Evolutionary conservation across 1,140 invertebrate genomes (phyloP).

Genomic region (Octopus bimaculoides): DNA sequence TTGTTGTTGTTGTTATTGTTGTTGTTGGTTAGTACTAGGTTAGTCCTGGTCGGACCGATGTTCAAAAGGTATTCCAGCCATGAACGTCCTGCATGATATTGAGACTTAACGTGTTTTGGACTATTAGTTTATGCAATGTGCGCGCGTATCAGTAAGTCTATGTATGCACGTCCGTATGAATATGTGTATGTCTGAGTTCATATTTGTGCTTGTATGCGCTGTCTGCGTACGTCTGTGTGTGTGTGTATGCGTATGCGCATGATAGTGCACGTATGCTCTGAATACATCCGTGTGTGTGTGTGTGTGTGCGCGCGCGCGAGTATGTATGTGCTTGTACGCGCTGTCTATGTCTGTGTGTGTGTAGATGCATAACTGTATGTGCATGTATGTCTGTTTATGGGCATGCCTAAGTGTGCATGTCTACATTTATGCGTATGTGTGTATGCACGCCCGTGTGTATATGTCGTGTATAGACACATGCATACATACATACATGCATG

Average conservation of each 20-base stretch:
- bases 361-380: slow-evolving; percentile 13
- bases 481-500: neutral
- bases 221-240: neutral
- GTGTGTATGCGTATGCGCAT: slow-evolving; percentile 13
- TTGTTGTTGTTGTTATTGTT: no score
- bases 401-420: neutral
- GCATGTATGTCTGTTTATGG: neutral
- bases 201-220: slow-evolving; percentile 1
- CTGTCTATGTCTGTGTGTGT: slow-evolving; percentile 15
- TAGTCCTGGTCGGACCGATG: no score
- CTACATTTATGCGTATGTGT: neutral
- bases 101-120: no score
- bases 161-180: slow-evolving; percentile 17
- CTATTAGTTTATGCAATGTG: neutral
- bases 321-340: neutral
- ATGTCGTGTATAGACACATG: neutral
- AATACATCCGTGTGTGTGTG: neutral
- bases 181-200: neutral
- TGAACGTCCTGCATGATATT: no score
- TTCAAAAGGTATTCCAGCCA: no score
- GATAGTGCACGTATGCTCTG: slow-evolving; percentile 5
- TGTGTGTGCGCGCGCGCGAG: neutral
- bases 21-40: no score
- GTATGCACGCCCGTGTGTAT: neutral
- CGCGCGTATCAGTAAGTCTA: slow-evolving; percentile 12